Percentiles rank a stretch among this genome's conserved stretches.
Conservation (phyloP, 2,888 invertebrate genomes). For the Matsumyia berberina region DNA sequence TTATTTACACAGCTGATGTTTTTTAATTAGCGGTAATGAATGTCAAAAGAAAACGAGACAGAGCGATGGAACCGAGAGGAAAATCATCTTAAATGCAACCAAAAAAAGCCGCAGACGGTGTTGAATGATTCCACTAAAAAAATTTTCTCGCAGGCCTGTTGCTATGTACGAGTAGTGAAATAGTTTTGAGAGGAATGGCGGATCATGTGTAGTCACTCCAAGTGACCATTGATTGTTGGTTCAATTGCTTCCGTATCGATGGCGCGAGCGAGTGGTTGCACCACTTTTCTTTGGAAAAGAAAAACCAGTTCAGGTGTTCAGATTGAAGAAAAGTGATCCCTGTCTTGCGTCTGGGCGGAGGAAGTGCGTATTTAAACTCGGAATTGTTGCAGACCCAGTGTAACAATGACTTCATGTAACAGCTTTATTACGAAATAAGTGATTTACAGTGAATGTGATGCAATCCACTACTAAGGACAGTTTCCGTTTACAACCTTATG, state of each 20-base stretch:
- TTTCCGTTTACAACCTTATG: neutral
- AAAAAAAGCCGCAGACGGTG: neutral
- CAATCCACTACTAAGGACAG: neutral
- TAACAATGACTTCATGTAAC: neutral
- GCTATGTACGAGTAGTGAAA: no score
- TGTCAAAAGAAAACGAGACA: slow-evolving; percentile 13
- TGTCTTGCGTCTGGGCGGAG: neutral
- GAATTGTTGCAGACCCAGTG: slow-evolving; percentile 5
- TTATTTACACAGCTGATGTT: slow-evolving; percentile 53
- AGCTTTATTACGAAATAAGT: slow-evolving; percentile 14
- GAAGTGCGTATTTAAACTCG: slow-evolving; percentile 33
- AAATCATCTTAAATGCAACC: slow-evolving; percentile 2
- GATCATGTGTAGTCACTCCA: no score
- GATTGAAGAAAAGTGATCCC: slow-evolving; percentile 3
- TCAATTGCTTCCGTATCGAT: slow-evolving; percentile 58
- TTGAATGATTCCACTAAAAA: slow-evolving; percentile 46
- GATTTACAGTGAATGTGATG: neutral
- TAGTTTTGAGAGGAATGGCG: neutral
- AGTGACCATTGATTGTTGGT: slow-evolving; percentile 18
- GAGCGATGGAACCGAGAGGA: neutral
- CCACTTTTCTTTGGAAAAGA: slow-evolving; percentile 37
- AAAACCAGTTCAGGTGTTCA: slow-evolving; percentile 33
- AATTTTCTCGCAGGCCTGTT: slow-evolving; percentile 39
- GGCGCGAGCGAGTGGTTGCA: slow-evolving; percentile 27
- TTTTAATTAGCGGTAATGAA: slow-evolving; percentile 64